Base-by-base conservation (phyloP, 2,113 vertebrate genomes). In the Lagenorhynchus albirostris region DNA sequence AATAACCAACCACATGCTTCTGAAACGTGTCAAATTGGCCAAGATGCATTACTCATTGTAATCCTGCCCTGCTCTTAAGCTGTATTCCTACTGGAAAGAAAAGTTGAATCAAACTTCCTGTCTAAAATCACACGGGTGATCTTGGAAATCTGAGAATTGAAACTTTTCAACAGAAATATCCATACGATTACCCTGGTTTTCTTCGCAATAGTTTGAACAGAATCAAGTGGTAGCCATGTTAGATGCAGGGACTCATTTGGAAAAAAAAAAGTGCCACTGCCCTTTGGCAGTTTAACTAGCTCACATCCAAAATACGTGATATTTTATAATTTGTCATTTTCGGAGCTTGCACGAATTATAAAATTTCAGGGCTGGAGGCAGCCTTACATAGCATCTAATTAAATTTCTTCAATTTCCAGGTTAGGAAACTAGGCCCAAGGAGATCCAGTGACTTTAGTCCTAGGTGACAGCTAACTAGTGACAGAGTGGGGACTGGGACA, bases 371-470 rank as follows among this genome's bases (percentile, higher is more conserved):
- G 38, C 53, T 81, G 21, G 31, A 84, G 47, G 53, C 41, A 92
- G 73, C 26, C 50, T 71, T 84, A 63, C 10, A 44, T 25, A 89
- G 44, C 44, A 77, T 93, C 47, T 95, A 89, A 93, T 95, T 96
- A 86, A 95, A 81, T 90, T 67, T 90, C n/a, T 95, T 95, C 50
- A 89, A 77, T 73, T 94, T 97, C 23, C 76, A 95, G 85, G 94
- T 86, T 83, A 93, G 62, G 76, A 95, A 93, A 96, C 55, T 50
- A 95, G 47, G 62, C 62, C 74, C 60, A 77, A 91, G 38, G 36
- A 97, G 50, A 95, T 87, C 86, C 81, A 90, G 25, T 85, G 53
- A 86, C 31, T 97, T 83, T 83, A 70, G 76, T 67, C 47, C 65
- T 67, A 92, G 8, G 20, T 90, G 90, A 96, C 71, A 91, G 41